These are phyloP conservation scores for Pandemis heparana DNA, from an alignment of 2,888 invertebrate species.

Conservation along the genomic window DNA sequence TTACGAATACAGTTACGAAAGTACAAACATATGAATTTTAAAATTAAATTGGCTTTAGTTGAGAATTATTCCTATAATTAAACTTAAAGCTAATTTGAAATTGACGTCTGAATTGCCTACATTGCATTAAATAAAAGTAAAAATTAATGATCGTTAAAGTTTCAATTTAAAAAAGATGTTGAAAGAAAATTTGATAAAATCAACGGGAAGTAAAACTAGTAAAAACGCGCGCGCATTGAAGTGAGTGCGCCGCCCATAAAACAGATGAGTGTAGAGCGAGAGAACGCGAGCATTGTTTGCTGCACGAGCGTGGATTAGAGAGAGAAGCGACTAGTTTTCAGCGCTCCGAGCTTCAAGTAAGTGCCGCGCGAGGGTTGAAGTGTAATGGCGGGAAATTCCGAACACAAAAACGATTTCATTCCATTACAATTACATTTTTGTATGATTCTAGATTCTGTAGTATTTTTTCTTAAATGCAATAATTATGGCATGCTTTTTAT, in stretches of 20 bases:
- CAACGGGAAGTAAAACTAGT: slow-evolving; percentile 42
- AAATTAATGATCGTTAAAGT: neutral
- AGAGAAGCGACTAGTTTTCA: slow-evolving; percentile 53
- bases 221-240: slow-evolving; percentile 67
- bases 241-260: slow-evolving; percentile 70
- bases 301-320: slow-evolving; percentile 50
- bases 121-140: neutral
- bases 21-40: neutral
- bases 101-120: neutral
- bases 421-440: neutral
- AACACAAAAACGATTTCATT: slow-evolving; percentile 29
- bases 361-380: slow-evolving; percentile 40
- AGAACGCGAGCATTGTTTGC: slow-evolving; percentile 51
- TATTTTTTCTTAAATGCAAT: neutral
- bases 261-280: slow-evolving; percentile 70
- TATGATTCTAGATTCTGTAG: neutral
- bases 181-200: slow-evolving; percentile 44
- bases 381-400: slow-evolving; percentile 45
- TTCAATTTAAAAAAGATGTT: slow-evolving; percentile 18
- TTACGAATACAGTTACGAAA: neutral
- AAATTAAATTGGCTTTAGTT: neutral
- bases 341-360: slow-evolving; percentile 26
- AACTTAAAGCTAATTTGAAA: neutral
- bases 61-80: neutral
- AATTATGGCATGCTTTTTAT: neutral